phyloP scores from a whole-genome alignment of 53 echinoderm and acorn worm genomes.

The Luidia sarsii region DNA sequence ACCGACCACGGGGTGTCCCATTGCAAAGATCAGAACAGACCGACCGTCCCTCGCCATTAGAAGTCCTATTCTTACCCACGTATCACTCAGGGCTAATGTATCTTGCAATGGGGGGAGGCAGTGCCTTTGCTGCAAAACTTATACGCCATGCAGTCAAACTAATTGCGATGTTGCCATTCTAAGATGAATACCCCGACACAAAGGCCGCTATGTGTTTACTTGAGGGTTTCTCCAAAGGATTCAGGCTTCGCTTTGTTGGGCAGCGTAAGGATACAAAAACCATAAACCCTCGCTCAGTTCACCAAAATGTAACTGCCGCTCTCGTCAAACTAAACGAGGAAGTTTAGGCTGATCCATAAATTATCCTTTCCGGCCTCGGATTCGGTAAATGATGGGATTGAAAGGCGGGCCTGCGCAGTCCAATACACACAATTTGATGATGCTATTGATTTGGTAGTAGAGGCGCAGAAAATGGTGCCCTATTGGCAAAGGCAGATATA shows the following conservation, averaged over 20 bases:
- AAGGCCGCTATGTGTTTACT: not conserved
- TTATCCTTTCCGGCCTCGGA: slow-evolving; percentile 8
- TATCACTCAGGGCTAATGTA: no score
- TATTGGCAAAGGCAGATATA: slow-evolving; percentile 38
- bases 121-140: slow-evolving; percentile 15
- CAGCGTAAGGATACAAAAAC: not conserved
- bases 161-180: not conserved
- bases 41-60: not conserved
- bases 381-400: slow-evolving; percentile 37
- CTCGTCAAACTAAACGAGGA: slow-evolving; percentile 7
- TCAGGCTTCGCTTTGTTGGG: slow-evolving; percentile 13
- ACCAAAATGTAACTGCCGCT: not conserved
- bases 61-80: no score
- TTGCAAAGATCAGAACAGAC: slow-evolving; percentile 5
- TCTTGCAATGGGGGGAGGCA: not conserved
- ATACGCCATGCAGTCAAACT: slow-evolving; percentile 23
- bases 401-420: not conserved
- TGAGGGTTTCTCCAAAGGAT: slow-evolving; percentile 10
- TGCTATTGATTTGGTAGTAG: slow-evolving; percentile 15
- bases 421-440: slow-evolving; percentile 22
- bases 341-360: slow-evolving; percentile 30
- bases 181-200: slow-evolving; percentile 1
- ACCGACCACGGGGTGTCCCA: not conserved
- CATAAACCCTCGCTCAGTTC: slow-evolving; percentile 6
- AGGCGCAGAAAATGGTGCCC: slow-evolving; percentile 4